Evolutionary conservation across 1,140 invertebrate genomes (phyloP), one percentile per base, ranked within the genome.

Genomic region (Oncopeltus fasciatus): DNA sequence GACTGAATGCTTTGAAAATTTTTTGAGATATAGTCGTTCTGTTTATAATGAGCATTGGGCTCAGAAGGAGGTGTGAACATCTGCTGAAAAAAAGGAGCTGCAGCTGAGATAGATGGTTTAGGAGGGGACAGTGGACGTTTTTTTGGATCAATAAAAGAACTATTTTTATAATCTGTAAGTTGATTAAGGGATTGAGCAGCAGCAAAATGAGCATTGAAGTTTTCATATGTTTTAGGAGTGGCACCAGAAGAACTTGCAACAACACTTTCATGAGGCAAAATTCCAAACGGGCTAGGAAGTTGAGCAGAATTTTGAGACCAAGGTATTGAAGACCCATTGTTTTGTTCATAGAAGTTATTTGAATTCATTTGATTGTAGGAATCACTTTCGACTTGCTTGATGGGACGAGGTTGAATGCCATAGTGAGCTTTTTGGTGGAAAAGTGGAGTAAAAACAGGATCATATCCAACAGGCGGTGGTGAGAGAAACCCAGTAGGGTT

Each of bases 221-320:
- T 82, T 68, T 84, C 83, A 72, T 84, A 85, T 57, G 75, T 72
- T 60, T 74, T 75, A 16, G 66, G 62, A 63, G 78, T 60, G 60
- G 74, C 75, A 43, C 5, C 5, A n/a, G 11, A 14, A 38, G 56
- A 8, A 33, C 26, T 38, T 9, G 56, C 12, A 11, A 57, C 56
- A 21, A 85, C 82, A 64, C 81, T 86, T 74, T 87, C 84, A 71
- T 87, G 85, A 14, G 85, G 85, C 67, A 87, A 73, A 67, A 87
- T 84, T 46, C 85, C 85, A 73, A 86, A 86, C 0, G 85, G 84
- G 68, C 83, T 85, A 24, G 80, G 81, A 28, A 83, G 69, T 68
- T 83, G 81, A 46, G 77, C 74, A 70, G 80, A 86, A 64, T 78
- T 81, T 69, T 84, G 82, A 61, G 78, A 71, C 43, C 75, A 78